Percentiles rank a stretch among this genome's conserved stretches.
Evolutionary conservation across 1,140 invertebrate species (phyloP).

Genomic region (Xylocopa sonorina): DNA sequence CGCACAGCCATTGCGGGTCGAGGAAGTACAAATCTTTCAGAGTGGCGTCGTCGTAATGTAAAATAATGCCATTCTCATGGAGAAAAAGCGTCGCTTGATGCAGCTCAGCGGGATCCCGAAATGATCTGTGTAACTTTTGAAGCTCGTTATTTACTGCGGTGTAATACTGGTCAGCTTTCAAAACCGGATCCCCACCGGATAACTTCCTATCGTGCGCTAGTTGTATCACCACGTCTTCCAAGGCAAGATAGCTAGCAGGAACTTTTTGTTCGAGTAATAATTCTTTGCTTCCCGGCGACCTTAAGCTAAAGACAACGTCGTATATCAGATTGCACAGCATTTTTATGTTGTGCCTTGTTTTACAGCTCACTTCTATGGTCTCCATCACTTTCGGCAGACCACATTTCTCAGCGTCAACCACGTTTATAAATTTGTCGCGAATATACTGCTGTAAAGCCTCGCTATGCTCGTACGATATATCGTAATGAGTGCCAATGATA

Average conservation of each 20-base stretch:
- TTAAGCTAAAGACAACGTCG: slow-evolving; percentile 95
- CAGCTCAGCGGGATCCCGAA: slow-evolving; percentile 94
- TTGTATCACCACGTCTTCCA: slow-evolving; percentile 95
- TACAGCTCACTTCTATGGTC: slow-evolving; percentile 95
- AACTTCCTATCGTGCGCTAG: slow-evolving; percentile 88
- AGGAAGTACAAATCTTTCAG: slow-evolving; percentile 97
- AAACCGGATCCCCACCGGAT: slow-evolving; percentile 91
- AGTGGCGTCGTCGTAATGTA: slow-evolving; percentile 98
- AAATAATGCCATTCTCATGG: slow-evolving; percentile 98
- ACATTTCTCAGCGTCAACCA: slow-evolving; percentile 97
- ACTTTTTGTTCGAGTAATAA: slow-evolving; percentile 96
- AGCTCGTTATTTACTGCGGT: slow-evolving; percentile 87
- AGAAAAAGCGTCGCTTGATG: slow-evolving; percentile 98
- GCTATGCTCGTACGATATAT: slow-evolving; percentile 90
- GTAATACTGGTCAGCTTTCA: slow-evolving; percentile 93
- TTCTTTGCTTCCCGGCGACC: slow-evolving; percentile 95
- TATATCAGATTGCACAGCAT: slow-evolving; percentile 96
- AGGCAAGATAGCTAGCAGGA: slow-evolving; percentile 96
- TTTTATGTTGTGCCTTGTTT: slow-evolving; percentile 95
- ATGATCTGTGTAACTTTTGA: slow-evolving; percentile 86
- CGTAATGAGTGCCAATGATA: slow-evolving; percentile 97
- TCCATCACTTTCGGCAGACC: slow-evolving; percentile 96
- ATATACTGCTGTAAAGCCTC: slow-evolving; percentile 95
- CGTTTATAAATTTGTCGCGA: slow-evolving; percentile 93
- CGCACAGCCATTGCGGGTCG: slow-evolving; percentile 99